Evolutionary conservation across 2,888 invertebrate genomes (phyloP), one percentile per base, ranked within the genome.

Genomic region (Halocaridina rubra): DNA sequence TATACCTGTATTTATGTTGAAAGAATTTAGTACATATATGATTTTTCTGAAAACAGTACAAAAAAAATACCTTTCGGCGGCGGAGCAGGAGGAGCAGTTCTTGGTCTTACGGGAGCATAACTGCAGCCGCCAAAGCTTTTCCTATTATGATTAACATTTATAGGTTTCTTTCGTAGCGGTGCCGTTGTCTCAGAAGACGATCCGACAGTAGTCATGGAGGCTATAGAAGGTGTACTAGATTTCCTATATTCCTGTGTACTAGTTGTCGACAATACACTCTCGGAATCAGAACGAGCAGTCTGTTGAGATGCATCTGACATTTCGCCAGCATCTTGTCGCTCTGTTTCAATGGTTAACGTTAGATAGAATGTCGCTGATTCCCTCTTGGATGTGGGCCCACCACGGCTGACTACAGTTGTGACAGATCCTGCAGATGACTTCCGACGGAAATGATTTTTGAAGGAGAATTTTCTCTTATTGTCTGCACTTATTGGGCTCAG

Each of bases 351-450:
- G 0, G 94, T 93, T 88, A 94, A 94, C 74, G 94, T 94, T 89
- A 95, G 90, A 89, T 95, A 95, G 90, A 95, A 95, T 0, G 94
- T 95, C 74, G 95, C 95, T 57, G 89, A 89, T 72, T 89, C 89
- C 85, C 88, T 89, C 89, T 94, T 93, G 86, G 94, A 92, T n/a
- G 86, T 78, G n/a, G 85, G 72, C 16, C 77, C 69, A 30, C 84
- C 74, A 24, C 69, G 33, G 27, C 71, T 76, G 3, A 71, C 77
- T n/a, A 82, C 59, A 4, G 71, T 79, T 7, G 84, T 72, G 7
- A 84, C 57, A 19, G 84, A 78, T 0, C 84, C 79, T 5, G 88
- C 69, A 2, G 88, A 79, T 2, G 88, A 86, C 67, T 87, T 81
- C 24, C 88, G 61, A 16, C 93, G 29, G 57, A 88, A 88, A 53